Conservation (phyloP, 2,113 vertebrate species). For the Tympanuchus pallidicinctus region DNA sequence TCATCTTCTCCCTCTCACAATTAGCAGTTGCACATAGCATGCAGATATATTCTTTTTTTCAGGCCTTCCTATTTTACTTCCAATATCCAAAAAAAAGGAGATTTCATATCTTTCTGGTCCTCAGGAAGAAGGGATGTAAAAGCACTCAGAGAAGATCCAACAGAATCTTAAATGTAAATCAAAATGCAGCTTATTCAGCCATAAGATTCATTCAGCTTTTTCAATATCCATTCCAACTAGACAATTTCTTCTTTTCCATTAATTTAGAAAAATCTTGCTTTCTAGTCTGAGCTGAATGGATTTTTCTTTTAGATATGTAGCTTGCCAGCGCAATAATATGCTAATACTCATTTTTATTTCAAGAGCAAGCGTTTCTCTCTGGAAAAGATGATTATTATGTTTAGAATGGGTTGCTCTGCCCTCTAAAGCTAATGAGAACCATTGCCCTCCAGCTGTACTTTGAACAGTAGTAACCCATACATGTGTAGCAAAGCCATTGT, state of each 20-base stretch:
- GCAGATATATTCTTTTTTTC: constrained; percentile 23
- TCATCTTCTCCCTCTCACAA: constrained; percentile 29
- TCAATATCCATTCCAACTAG: background rate
- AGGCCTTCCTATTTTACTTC: constrained; percentile 37
- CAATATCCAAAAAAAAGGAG: background rate
- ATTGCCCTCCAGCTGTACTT: constrained; percentile 1
- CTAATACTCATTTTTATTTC: background rate
- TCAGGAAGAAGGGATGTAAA: background rate
- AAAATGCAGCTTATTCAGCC: background rate
- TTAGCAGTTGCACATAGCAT: background rate
- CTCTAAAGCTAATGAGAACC: constrained; percentile 15
- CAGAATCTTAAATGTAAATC: constrained; percentile 27
- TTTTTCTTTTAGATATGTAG: constrained; percentile 29
- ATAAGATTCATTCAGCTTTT: constrained; percentile 1
- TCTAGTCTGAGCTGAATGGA: background rate
- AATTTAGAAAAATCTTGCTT: constrained; percentile 12
- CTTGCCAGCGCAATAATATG: background rate
- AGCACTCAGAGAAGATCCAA: background rate
- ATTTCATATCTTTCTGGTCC: background rate
- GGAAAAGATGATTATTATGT: background rate
- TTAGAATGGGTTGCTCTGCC: constrained; percentile 7
- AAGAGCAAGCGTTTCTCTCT: background rate
- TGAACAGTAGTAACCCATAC: background rate
- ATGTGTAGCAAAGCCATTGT: background rate
- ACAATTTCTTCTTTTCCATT: background rate